Evolutionary conservation across 2,113 vertebrate species (phyloP).

Genomic region (Murina feae): DNA sequence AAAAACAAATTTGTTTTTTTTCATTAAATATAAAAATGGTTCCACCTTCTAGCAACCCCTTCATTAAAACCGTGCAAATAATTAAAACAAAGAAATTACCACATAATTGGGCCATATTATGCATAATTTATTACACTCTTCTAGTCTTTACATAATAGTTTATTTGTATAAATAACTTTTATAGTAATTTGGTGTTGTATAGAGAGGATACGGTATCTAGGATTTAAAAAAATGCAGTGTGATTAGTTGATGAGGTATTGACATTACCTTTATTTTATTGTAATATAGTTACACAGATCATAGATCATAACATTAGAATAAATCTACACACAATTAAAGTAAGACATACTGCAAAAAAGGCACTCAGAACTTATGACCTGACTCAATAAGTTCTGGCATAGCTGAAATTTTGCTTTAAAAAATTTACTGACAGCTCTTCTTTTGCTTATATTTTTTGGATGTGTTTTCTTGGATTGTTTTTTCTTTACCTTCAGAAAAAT

Average conservation of each 20-base stretch:
- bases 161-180: conserved; percentile 70
- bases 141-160: conserved; percentile 51
- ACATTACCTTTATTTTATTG: conserved; percentile 65
- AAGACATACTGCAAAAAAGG: conserved; percentile 35
- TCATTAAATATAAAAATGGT: conserved; percentile 65
- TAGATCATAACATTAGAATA: conserved; percentile 66
- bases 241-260: conserved; percentile 70
- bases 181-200: conserved; percentile 14
- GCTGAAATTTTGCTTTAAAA: conserved; percentile 48
- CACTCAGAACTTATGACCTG: conserved; percentile 34
- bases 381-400: not conserved
- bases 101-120: conserved; percentile 62
- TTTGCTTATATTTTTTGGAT: conserved; percentile 35
- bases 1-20: conserved; percentile 65
- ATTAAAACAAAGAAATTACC: conserved; percentile 72
- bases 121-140: conserved; percentile 50
- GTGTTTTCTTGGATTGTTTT: conserved; percentile 68
- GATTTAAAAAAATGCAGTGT: conserved; percentile 47
- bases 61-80: conserved; percentile 63
- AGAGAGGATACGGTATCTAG: conserved; percentile 18
- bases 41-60: conserved; percentile 45
- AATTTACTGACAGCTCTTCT: conserved; percentile 40
- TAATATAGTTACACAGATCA: conserved; percentile 56
- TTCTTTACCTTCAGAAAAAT: conserved; percentile 59
- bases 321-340: conserved; percentile 64